Conservation (phyloP, 2,888 invertebrate genomes). For the Eupithecia insigniata region DNA sequence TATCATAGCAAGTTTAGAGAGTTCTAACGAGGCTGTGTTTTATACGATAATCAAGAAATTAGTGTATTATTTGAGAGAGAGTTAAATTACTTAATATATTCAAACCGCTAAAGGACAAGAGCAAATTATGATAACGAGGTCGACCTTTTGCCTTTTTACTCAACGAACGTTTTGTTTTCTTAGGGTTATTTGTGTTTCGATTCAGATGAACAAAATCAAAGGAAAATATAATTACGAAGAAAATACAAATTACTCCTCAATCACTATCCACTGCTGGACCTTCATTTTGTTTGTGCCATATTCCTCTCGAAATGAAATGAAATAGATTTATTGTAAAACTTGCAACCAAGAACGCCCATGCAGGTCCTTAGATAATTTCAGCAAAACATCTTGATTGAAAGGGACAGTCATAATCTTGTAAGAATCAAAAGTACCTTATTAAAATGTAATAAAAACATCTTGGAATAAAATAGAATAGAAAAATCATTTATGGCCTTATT, state of each 20-base stretch:
- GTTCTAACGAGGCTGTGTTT: background rate
- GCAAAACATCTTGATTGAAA: background rate
- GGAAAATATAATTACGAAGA: background rate
- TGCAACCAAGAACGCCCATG: background rate
- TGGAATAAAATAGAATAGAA: no score
- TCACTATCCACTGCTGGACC: background rate
- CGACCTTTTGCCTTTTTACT: constrained; percentile 2
- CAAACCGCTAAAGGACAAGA: background rate
- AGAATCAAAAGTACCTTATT: background rate
- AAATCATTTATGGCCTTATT: no score
- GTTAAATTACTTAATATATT: background rate
- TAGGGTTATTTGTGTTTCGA: background rate
- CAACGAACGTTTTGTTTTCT: background rate
- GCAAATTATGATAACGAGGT: constrained; percentile 1
- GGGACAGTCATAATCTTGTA: background rate
- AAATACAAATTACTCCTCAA: background rate
- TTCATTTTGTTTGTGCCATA: background rate
- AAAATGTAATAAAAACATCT: no score
- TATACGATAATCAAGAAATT: background rate
- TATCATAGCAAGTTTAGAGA: background rate
- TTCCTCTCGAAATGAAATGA: no score
- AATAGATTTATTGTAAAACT: no score
- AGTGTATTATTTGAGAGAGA: background rate
- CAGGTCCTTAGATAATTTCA: background rate
- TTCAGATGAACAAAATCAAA: background rate